Base-by-base conservation (phyloP, 35 echinoderm and acorn worm species). In the Chiridota heheva region DNA sequence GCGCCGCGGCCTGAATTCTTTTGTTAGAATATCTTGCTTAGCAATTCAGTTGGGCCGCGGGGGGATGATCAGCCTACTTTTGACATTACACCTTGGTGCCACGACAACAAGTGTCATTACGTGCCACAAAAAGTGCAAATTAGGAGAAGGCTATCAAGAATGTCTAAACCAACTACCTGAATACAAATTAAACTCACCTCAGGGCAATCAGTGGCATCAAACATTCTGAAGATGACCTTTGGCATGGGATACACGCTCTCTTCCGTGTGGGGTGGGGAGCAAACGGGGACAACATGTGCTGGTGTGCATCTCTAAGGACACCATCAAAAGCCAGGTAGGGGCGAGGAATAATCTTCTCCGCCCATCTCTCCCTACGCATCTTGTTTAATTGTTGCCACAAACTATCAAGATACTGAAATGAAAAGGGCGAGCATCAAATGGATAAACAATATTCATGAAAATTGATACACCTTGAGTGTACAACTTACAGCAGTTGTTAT, bases 311-410 rank as follows among this genome's bases (percentile, higher is more conserved):
- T 6, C 70, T 81, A 20, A 98, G 81, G 24, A 91, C 57, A 29
- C 80, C 68, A 47, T 98, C 78, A 79, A 98, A 98, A 56, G 95
- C 89, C 47, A 91, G 73, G 72, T 98, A 98, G 20, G 95, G 95
- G 0, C 95, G 80, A 37, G 84, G 58, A 58, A 98, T 88, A 35
- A 85, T 82, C 81, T 80, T 84, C 46, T 91, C 85, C 17, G 33
- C 36, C 95, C 95, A 98, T 44, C 86, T 53, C 15, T 91, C 89
- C 3, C 36, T 43, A 39, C 83, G 85, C 40, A 98, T 86, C 47
- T 98, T 81, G n/a, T 17, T 35, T 2, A 88, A 64, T 43, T 98
- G 95, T 48, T 74, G 49, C 95, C 95, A 98, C 43, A 98, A 68
- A 58, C 72, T 67, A 37, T 98, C 95, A 34, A 98, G 39, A 45